Evolutionary conservation across 2,113 vertebrate genomes (phyloP).

Genomic region (Cyphotilapia sp.): DNA sequence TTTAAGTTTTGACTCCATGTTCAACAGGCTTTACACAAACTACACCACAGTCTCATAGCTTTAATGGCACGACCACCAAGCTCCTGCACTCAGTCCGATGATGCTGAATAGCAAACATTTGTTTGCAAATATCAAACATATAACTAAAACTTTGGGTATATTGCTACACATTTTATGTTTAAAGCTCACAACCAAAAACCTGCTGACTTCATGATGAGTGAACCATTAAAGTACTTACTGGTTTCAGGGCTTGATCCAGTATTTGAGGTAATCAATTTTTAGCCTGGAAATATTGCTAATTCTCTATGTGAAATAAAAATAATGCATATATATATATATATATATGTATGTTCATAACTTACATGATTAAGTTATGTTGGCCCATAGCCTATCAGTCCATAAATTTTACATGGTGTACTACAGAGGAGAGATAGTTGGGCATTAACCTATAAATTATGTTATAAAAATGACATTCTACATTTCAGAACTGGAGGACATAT

Average conservation of each 20-base stretch:
- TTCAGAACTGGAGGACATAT: neutral
- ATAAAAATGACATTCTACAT: neutral
- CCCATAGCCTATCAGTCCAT: rapidly evolving
- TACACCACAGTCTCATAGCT: neutral
- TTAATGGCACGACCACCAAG: neutral
- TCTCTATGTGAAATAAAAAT: neutral
- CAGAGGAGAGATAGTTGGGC: neutral
- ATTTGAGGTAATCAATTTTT: neutral
- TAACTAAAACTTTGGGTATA: neutral
- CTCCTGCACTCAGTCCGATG: neutral
- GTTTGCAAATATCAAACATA: neutral
- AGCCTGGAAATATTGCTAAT: rapidly evolving
- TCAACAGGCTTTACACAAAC: neutral
- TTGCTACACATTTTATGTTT: rapidly evolving
- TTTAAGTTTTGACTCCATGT: neutral
- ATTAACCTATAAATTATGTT: neutral
- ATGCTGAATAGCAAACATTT: neutral
- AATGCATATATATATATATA: rapidly evolving
- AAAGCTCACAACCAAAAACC: neutral
- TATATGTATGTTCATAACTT: neutral
- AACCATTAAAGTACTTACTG: neutral
- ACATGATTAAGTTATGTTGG: neutral
- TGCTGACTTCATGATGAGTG: rapidly evolving
- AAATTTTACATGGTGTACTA: neutral
- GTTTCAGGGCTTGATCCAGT: neutral